A percentile compares a stretch with the other conserved stretches of the same genome.
Evolutionary conservation across 1,140 invertebrate genomes (phyloP).

Genomic region (Drosophila ercepeae): DNA sequence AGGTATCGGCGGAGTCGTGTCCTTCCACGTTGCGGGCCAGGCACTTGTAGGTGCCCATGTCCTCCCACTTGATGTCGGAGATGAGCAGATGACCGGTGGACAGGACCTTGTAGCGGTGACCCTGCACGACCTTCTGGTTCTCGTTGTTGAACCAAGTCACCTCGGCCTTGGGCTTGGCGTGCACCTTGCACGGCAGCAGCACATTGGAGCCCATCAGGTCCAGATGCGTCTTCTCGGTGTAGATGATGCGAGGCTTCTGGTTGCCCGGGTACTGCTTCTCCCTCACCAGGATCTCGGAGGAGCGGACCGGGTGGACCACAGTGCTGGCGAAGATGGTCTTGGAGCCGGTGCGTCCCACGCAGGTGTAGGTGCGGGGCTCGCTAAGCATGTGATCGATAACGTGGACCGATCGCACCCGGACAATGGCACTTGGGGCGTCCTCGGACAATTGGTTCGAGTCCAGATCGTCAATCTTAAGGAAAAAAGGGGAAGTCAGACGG

Average conservation of each 20-base stretch:
- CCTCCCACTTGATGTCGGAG: conserved; percentile 87
- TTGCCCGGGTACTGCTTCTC: conserved; percentile 77
- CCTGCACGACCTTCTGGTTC: conserved; percentile 84
- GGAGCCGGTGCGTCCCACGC: conserved; percentile 88
- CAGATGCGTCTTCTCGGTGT: conserved; percentile 85
- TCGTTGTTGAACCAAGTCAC: conserved; percentile 88
- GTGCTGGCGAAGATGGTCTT: conserved; percentile 85
- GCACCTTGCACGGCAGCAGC: conserved; percentile 88
- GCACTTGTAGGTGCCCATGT: conserved; percentile 93
- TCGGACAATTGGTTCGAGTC: conserved; percentile 85
- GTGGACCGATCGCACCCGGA: conserved; percentile 87
- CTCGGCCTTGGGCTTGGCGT: conserved; percentile 87
- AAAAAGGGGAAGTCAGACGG: not conserved
- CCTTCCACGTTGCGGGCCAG: conserved; percentile 88
- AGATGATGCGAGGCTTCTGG: conserved; percentile 85
- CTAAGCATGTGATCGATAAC: conserved; percentile 83
- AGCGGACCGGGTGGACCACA: conserved; percentile 83
- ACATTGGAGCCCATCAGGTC: conserved; percentile 87
- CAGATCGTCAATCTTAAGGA: conserved; percentile 66
- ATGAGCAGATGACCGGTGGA: conserved; percentile 90
- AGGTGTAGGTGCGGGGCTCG: conserved; percentile 86
- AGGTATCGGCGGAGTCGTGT: conserved; percentile 87
- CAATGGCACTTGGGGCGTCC: conserved; percentile 85
- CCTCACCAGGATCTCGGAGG: conserved; percentile 37
- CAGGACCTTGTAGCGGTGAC: conserved; percentile 85